Evolutionary conservation across 2,888 invertebrate genomes (phyloP).

Genomic region (Rhagonycha lutea): DNA sequence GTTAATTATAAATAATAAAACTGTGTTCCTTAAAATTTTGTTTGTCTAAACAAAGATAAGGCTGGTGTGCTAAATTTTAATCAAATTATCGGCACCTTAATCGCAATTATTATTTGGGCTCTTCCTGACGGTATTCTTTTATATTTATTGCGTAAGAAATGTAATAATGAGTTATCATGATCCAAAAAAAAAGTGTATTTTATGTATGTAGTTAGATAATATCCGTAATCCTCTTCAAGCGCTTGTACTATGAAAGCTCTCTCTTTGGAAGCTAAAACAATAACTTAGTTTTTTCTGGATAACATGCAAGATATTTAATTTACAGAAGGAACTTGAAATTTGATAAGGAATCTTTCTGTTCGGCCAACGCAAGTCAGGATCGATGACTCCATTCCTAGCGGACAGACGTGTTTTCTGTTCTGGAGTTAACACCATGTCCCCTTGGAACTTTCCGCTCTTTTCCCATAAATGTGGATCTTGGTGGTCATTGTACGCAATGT

Average conservation of each 20-base stretch:
- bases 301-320: not conserved
- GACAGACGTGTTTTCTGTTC: not conserved
- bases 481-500: not conserved
- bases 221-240: not conserved
- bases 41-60: too few relatives aligned
- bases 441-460: slow-evolving; percentile 18
- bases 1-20: too few relatives aligned
- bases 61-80: too few relatives aligned
- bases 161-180: too few relatives aligned
- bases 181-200: too few relatives aligned
- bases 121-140: too few relatives aligned
- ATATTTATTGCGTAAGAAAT: too few relatives aligned
- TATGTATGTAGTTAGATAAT: too few relatives aligned
- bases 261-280: not conserved
- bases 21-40: too few relatives aligned
- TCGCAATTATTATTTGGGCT: too few relatives aligned
- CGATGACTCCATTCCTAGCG: slow-evolving; percentile 2
- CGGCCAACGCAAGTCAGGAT: not conserved
- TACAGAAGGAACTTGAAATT: not conserved
- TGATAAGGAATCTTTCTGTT: slow-evolving; percentile 4
- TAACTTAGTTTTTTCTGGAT: not conserved
- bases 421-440: slow-evolving; percentile 13
- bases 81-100: too few relatives aligned
- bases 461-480: slow-evolving; percentile 9
- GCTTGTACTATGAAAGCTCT: not conserved